Percentiles rank a stretch among this genome's conserved stretches.
Conservation (phyloP, 2,888 invertebrate genomes). For the Apeira syringaria region DNA sequence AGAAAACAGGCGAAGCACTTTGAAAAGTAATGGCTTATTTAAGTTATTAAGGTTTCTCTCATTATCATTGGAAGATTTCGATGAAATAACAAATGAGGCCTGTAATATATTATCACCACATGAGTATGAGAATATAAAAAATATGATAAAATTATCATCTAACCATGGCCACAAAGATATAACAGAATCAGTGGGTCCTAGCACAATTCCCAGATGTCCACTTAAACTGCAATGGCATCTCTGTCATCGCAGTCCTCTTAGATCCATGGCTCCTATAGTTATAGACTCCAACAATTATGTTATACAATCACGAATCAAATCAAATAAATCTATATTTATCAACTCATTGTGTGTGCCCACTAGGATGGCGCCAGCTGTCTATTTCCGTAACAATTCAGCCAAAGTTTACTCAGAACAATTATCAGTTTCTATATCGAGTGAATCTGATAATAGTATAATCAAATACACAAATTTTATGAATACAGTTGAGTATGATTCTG, state of each 20-base stretch:
- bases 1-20: conserved; percentile 67
- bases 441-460: conserved; percentile 59
- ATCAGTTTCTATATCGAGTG: conserved; percentile 58
- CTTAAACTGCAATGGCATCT: conserved; percentile 65
- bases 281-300: conserved; percentile 60
- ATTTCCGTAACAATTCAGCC: conserved; percentile 55
- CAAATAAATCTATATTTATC: conserved; percentile 71
- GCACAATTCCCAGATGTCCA: conserved; percentile 47
- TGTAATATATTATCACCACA: conserved; percentile 59
- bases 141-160: conserved; percentile 34
- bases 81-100: conserved; percentile 53
- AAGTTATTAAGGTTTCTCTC: conserved; percentile 70
- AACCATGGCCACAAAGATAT: conserved; percentile 31
- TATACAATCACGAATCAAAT: conserved; percentile 62
- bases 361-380: conserved; percentile 65
- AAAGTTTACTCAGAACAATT: conserved; percentile 70
- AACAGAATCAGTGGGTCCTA: conserved; percentile 31
- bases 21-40: conserved; percentile 69
- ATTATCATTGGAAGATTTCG: conserved; percentile 60
- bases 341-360: conserved; percentile 72
- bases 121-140: conserved; percentile 50
- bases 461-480: conserved; percentile 62
- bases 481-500: conserved; percentile 69
- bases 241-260: conserved; percentile 65
- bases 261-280: conserved; percentile 65